Evolutionary conservation across 2,797 vertebrate genomes (phyloP).

Genomic region (Eupleurogrammus muticus): DNA sequence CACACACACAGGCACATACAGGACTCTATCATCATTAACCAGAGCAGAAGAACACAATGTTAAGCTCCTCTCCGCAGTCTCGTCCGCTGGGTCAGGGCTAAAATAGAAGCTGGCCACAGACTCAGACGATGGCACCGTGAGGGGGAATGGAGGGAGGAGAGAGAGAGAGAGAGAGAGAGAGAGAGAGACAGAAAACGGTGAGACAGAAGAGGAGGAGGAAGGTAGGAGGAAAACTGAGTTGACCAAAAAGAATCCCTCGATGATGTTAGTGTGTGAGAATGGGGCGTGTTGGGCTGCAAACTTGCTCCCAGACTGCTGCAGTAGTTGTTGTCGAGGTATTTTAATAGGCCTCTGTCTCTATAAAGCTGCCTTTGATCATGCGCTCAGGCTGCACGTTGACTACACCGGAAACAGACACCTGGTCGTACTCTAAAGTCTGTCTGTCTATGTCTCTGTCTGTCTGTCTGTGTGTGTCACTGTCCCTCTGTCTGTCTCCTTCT

Average conservation of each 20-base stretch:
- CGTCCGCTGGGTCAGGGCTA: constrained; percentile 66
- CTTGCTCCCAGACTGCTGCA: constrained; percentile 71
- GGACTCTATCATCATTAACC: constrained; percentile 74
- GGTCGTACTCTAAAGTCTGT: constrained; percentile 60
- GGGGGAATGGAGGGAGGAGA: constrained; percentile 26
- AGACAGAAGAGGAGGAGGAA: constrained; percentile 13
- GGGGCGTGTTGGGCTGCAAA: constrained; percentile 41
- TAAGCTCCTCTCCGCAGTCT: constrained; percentile 69
- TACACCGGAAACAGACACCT: constrained; percentile 74
- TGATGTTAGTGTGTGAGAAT: constrained; percentile 64
- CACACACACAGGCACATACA: constrained; percentile 44
- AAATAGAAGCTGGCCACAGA: constrained; percentile 75
- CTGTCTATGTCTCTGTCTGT: constrained; percentile 37
- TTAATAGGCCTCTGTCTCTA: constrained; percentile 79
- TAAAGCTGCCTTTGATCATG: constrained; percentile 82
- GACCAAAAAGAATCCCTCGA: constrained; percentile 34
- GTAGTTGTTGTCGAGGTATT: constrained; percentile 80
- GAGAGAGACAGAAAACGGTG: constrained; percentile 28
- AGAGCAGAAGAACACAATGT: constrained; percentile 75
- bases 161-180: constrained; percentile 9
- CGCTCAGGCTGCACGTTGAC: constrained; percentile 63
- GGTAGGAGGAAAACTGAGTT: constrained; percentile 36
- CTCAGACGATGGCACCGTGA: constrained; percentile 55
- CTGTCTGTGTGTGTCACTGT: too few relatives aligned
- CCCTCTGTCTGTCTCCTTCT: neutral